Conservation (phyloP, 2,113 vertebrate genomes). For the Gymnorhina tibicen region DNA sequence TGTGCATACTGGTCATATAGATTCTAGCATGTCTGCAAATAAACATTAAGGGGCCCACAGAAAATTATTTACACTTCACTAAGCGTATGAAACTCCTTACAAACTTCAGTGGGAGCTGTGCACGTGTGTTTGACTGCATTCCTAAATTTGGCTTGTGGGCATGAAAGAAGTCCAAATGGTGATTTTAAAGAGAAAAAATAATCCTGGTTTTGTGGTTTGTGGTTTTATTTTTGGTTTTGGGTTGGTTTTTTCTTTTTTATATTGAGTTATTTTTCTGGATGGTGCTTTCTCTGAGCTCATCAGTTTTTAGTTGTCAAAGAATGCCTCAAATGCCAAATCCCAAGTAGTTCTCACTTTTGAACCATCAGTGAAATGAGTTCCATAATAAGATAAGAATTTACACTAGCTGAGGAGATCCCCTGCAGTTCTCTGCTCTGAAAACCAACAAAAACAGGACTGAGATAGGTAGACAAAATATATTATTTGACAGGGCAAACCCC, state of each 20-base stretch:
- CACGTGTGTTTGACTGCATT: neutral
- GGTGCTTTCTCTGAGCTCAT: neutral
- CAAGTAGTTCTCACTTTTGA: neutral
- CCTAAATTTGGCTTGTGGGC: neutral
- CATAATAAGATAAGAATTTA: neutral
- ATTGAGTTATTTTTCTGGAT: neutral
- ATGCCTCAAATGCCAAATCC: neutral
- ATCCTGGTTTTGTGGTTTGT: fast-evolving
- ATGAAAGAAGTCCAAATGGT: neutral
- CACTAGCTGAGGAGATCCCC: neutral
- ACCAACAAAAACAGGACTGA: neutral
- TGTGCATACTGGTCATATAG: neutral
- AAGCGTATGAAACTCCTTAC: neutral
- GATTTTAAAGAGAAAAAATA: neutral
- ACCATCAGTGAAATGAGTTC: neutral
- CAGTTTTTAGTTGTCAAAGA: neutral
- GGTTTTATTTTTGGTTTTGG: neutral
- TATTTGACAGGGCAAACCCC: neutral
- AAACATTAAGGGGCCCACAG: neutral
- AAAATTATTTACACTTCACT: neutral
- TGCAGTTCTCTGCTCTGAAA: neutral
- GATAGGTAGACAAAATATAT: neutral
- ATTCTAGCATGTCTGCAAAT: neutral
- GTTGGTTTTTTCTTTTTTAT: neutral
- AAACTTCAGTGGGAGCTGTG: neutral